phyloP scores from a whole-genome alignment of 92 coral and sea anemone genomes.

The Anthopleura xanthogrammica region DNA sequence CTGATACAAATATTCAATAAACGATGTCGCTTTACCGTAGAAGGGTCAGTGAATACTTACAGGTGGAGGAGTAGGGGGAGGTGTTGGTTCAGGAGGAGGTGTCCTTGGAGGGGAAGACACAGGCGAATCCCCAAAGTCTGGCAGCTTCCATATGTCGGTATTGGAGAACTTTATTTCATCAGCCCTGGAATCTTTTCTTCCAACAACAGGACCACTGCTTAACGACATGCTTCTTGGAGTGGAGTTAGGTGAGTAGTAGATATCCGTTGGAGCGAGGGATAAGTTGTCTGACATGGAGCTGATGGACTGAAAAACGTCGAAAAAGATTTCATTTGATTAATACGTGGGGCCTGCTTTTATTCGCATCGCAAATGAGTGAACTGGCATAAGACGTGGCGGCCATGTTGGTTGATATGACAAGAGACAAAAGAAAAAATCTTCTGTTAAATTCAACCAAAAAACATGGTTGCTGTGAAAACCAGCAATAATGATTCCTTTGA shows the following conservation, averaged over 20 bases:
- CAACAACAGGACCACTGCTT: conserved; percentile 52
- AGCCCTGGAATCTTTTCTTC: conserved; percentile 24
- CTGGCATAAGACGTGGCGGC: no score
- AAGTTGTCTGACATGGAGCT: conserved; percentile 78
- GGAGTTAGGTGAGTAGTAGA: conserved; percentile 78
- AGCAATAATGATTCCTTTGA: no score
- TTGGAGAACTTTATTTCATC: conserved; percentile 39
- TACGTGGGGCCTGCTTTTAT: background rate
- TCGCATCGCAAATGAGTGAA: no score
- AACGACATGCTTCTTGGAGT: conserved; percentile 83
- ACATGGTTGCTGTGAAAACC: no score
- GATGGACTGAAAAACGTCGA: conserved; percentile 44
- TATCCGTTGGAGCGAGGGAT: conserved; percentile 97
- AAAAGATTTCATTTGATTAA: background rate
- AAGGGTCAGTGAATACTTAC: conserved; percentile 33
- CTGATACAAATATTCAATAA: no score
- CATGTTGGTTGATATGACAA: no score
- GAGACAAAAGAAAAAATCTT: background rate
- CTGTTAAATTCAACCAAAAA: no score
- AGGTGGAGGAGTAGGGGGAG: conserved; percentile 90
- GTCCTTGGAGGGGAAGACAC: conserved; percentile 95
- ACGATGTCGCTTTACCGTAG: no score
- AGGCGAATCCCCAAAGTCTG: conserved; percentile 92
- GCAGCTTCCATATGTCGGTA: conserved; percentile 71
- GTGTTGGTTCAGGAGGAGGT: conserved; percentile 95